Evolutionary conservation across 2,888 invertebrate genomes (phyloP).

Genomic region (Nowickia ferox): DNA sequence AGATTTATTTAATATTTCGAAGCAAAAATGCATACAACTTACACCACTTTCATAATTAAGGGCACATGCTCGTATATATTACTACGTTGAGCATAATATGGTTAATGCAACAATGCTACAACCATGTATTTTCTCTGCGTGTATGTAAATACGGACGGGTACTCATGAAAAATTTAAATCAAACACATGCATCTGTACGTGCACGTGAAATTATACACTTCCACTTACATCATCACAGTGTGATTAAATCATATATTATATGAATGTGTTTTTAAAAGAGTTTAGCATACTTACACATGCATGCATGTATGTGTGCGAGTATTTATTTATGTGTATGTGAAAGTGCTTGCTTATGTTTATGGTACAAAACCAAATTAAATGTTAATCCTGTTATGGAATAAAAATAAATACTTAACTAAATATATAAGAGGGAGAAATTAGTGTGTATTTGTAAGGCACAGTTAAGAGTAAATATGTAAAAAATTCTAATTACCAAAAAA

Average conservation of each 20-base stretch:
- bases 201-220: not conserved
- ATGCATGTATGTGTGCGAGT: not conserved
- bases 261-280: too few species aligned
- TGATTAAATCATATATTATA: constrained; percentile 5
- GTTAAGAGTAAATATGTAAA: constrained; percentile 2
- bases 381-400: constrained; percentile 17
- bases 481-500: not conserved
- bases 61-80: too few species aligned
- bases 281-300: not conserved
- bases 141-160: too few species aligned
- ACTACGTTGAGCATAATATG: too few species aligned
- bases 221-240: not conserved
- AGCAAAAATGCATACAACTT: too few species aligned
- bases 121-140: too few species aligned
- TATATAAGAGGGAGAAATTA: not conserved
- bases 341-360: constrained; percentile 2
- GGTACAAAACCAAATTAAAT: constrained; percentile 3
- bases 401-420: constrained; percentile 11
- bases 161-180: too few species aligned
- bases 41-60: too few species aligned
- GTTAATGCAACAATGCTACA: too few species aligned
- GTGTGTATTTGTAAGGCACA: not conserved
- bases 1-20: too few species aligned
- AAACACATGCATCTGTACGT: not conserved
- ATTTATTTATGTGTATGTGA: not conserved